Evolutionary conservation across 2,797 vertebrate genomes (phyloP).

Genomic region (Anniella stebbinsi): DNA sequence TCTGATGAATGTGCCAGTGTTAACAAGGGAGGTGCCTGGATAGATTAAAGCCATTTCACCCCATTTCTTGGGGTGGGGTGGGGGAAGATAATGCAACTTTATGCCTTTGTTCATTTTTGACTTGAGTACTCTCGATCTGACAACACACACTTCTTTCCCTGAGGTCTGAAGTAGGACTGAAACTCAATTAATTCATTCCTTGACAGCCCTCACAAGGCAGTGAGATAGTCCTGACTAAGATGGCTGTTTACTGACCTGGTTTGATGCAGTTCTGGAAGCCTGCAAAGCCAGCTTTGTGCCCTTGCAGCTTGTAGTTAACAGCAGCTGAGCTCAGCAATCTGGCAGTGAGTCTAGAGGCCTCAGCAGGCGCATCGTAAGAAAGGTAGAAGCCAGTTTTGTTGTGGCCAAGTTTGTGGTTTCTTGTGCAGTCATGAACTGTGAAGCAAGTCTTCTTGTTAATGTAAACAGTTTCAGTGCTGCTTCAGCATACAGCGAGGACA

Average conservation of each 20-base stretch:
- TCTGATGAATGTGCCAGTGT: background rate
- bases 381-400: background rate
- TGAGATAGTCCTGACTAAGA: constrained; percentile 1
- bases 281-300: background rate
- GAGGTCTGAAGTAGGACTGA: background rate
- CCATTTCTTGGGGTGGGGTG: background rate
- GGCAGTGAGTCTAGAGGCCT: constrained; percentile 20
- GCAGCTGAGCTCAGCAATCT: constrained; percentile 39
- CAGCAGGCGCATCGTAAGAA: constrained; percentile 18
- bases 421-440: constrained; percentile 2
- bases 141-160: background rate
- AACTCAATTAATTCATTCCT: background rate
- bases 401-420: constrained; percentile 12
- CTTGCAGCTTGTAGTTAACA: constrained; percentile 26
- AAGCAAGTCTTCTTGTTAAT: constrained; percentile 14
- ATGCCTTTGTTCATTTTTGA: background rate
- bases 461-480: constrained; percentile 18
- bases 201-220: background rate
- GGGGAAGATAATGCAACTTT: background rate
- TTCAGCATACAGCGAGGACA: constrained; percentile 1
- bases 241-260: constrained; percentile 25
- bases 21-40: background rate
- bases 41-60: background rate
- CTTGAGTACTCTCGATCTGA: background rate
- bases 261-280: constrained; percentile 21